A percentile compares a stretch with the other conserved stretches of the same genome.
These are phyloP conservation scores for Sinotaia quadrata DNA, from an alignment of 2,888 invertebrate genomes.

Conservation along the genomic window DNA sequence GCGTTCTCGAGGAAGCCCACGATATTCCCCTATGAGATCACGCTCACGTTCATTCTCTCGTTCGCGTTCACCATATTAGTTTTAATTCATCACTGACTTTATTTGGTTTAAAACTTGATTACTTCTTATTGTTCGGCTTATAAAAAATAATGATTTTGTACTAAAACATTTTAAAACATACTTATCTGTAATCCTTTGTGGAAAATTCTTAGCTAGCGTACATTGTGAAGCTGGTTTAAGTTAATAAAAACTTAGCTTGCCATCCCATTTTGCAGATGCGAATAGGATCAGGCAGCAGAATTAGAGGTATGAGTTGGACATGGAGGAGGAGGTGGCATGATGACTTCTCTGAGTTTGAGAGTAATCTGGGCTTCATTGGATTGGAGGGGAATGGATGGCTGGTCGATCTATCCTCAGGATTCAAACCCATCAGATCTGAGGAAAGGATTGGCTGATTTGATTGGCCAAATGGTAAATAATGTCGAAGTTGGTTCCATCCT, in stretches of 20 bases:
- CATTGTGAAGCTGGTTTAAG: too few relatives aligned
- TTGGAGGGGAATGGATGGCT: slow-evolving; percentile 8
- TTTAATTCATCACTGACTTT: not conserved
- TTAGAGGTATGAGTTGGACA: slow-evolving; percentile 14
- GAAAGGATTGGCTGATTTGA: too few relatives aligned
- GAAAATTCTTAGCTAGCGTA: not conserved
- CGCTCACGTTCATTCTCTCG: slow-evolving; percentile 69
- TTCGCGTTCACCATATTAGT: slow-evolving; percentile 29
- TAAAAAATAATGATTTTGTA: too few relatives aligned
- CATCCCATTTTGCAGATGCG: slow-evolving; percentile 27
- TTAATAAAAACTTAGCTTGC: slow-evolving; percentile 3
- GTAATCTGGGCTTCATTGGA: not conserved
- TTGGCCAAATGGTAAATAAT: slow-evolving; percentile 6
- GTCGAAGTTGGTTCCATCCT: too few relatives aligned
- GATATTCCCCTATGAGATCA: slow-evolving; percentile 93
- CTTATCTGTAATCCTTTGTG: not conserved
- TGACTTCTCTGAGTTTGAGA: slow-evolving; percentile 14
- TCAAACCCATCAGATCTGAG: not conserved
- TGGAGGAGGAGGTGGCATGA: not conserved
- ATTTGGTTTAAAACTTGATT: too few relatives aligned
- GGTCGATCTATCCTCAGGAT: slow-evolving; percentile 3
- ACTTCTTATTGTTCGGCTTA: too few relatives aligned
- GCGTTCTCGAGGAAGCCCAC: slow-evolving; percentile 86
- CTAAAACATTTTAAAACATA: not conserved
- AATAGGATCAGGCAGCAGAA: slow-evolving; percentile 16